Evolutionary conservation across 1,140 invertebrate species (phyloP).

Genomic region (Plectus sambesii): DNA sequence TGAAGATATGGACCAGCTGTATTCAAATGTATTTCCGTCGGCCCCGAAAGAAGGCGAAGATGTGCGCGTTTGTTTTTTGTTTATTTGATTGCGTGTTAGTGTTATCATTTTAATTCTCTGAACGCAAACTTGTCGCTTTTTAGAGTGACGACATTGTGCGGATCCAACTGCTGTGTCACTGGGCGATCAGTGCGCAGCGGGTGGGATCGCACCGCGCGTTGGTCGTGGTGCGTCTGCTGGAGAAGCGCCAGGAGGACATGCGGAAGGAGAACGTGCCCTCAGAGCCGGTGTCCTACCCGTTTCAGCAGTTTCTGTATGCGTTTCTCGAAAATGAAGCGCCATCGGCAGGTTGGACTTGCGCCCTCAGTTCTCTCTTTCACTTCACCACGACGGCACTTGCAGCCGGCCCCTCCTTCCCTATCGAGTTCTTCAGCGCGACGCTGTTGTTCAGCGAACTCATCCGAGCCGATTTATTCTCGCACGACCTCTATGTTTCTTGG

Average conservation of each 20-base stretch:
- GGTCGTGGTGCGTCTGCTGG: not conserved
- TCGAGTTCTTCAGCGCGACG: not conserved
- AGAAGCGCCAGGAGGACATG: not conserved
- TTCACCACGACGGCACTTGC: too few relatives aligned
- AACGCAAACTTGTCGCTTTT: not conserved
- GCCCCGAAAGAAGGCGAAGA: not conserved
- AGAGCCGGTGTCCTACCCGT: not conserved
- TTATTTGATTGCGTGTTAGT: not conserved
- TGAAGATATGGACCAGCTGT: not conserved
- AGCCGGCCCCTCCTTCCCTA: not conserved
- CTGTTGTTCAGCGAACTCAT: not conserved
- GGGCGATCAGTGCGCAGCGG: not conserved
- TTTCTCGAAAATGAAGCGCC: not conserved
- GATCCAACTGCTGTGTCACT: not conserved
- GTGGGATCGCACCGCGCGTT: not conserved
- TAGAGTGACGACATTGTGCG: not conserved
- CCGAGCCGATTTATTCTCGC: not conserved
- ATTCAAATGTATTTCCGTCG: not conserved
- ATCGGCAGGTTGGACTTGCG: not conserved
- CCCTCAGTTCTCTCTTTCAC: too few relatives aligned
- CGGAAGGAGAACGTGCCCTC: not conserved
- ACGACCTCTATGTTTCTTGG: not conserved
- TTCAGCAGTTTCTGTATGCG: not conserved
- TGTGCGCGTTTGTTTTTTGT: not conserved
- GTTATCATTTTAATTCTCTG: not conserved